Base-by-base conservation (phyloP, 2,113 vertebrate genomes). In the Gobius niger region DNA sequence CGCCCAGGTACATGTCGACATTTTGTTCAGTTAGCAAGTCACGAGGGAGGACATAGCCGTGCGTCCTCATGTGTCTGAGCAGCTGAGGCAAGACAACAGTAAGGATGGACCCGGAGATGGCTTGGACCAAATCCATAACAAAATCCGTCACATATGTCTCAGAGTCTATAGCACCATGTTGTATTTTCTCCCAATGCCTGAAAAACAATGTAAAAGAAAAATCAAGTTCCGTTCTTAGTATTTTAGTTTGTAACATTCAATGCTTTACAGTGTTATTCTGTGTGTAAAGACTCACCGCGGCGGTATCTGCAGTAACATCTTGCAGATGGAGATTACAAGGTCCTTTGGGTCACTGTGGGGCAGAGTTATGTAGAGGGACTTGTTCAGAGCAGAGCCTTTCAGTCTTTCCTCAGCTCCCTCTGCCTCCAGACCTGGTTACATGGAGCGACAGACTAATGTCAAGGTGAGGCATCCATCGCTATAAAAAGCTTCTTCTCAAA, bases 121-220 rank as follows among this genome's bases (percentile, higher is more conserved):
- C 18, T 50, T 67, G 64, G 42, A 67, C n/a, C 0, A 73, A 15
- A 18, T 73, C 64, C 64, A 67, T 52, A 47, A 56, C 59, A 41
- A 7, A 34, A 9, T 41, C n/a, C 1, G 15, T 41, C 7, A 57
- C n/a, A 1, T 7, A 19, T 12, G 18, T 5, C 1, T 13, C 51
- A 42, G 53, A 56, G 53, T 34, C 18, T 6, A 34, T 4, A 56
- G 12, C 5, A 13, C 24, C 12, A 0, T 24, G 10, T 19, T 54
- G 52, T 54, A 54, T 10, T 54, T 24, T 19, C 18, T 12, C 18
- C 53, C 19, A 56, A 9, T 34, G 53, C 19, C 53, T 56, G 11
- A 13, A 56, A 56, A 19, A 56, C 11, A 56, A 34, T 16, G 6
- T 9, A 50, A 24, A 24, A 24, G 3, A 24, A 24, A 3, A 24